These are phyloP conservation scores for Tuberolachnus salignus DNA, from an alignment of 2,888 invertebrate species.

Conservation along the genomic window DNA sequence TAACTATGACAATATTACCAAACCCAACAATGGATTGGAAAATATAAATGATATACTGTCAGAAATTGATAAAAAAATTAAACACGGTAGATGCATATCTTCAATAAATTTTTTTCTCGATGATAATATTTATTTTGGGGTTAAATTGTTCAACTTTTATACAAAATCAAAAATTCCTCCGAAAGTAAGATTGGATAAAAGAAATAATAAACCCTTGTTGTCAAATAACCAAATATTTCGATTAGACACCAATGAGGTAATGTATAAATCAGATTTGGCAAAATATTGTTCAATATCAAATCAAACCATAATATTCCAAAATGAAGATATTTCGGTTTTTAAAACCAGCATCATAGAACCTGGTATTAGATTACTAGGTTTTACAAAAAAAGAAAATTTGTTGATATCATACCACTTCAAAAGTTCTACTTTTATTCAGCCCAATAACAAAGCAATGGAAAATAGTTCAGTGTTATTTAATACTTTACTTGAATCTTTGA, in stretches of 20 bases:
- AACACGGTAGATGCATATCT: slow-evolving; percentile 41
- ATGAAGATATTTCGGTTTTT: slow-evolving; percentile 46
- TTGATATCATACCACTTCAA: slow-evolving; percentile 45
- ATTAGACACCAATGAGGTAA: slow-evolving; percentile 50
- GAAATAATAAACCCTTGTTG: slow-evolving; percentile 48
- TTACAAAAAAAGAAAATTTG: slow-evolving; percentile 46
- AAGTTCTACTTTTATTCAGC: slow-evolving; percentile 50
- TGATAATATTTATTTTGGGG: slow-evolving; percentile 31
- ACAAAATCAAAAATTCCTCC: slow-evolving; percentile 46
- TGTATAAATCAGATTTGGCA: slow-evolving; percentile 51
- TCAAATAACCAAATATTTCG: slow-evolving; percentile 25
- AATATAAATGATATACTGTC: slow-evolving; percentile 50
- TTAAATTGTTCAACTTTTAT: slow-evolving; percentile 54
- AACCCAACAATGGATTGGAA: slow-evolving; percentile 18
- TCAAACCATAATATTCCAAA: slow-evolving; percentile 34
- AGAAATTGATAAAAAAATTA: slow-evolving; percentile 38
- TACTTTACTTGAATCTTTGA: slow-evolving; percentile 31
- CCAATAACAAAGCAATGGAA: slow-evolving; percentile 39
- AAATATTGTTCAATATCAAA: slow-evolving; percentile 43
- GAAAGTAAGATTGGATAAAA: slow-evolving; percentile 51
- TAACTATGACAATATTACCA: slow-evolving; percentile 27
- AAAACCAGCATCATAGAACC: slow-evolving; percentile 26
- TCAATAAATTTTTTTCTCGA: slow-evolving; percentile 46
- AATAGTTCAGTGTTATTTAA: slow-evolving; percentile 52
- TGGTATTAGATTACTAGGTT: slow-evolving; percentile 57